Base-by-base conservation (phyloP, 2,113 vertebrate species). In the Leptosomus discolor region DNA sequence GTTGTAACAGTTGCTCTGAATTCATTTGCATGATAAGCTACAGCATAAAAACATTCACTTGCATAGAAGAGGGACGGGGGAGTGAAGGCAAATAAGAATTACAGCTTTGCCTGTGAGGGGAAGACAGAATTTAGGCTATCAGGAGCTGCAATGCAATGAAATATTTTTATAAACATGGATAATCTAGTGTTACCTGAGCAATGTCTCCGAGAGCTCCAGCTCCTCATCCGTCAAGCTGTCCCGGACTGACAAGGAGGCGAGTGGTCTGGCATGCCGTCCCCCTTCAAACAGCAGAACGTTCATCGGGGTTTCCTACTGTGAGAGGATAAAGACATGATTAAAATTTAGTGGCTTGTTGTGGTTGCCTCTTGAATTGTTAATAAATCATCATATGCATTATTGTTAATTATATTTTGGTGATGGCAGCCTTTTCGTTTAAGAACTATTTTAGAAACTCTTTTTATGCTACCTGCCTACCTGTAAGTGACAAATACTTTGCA, bases 1-100 rank as follows among this genome's bases (percentile, higher is more conserved):
- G 94, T 95, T 96, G 93, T 94, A 96, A 95, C 94, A 96, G 94
- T 97, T 95, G 93, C 92, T 96, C 90, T 94, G 93, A 96, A 97
- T 96, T 96, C 36, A 94, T 96, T 97, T 96, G 92, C 96, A 95
- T 94, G 93, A 93, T 90, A 88, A 97, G 50, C 85, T 46, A 46
- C 29, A 6, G 65, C 78, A 80, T 51, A 84, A 94, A 94, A 95
- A 84, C 87, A 87, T 91, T 95, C 73, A 51, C 43, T 89, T 39
- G 8, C 2, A 5, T 21, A 45, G 41, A 69, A 48, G 15, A 92
- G 54, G 45, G 65, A 90, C 0, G 21, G 73, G 86, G 77, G 78
- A 93, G 78, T 50, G 71, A 92, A 92, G 45, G 37, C 43, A 73
- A 90, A 15, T 39, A 85, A 74, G 58, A 92, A 88, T 77, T 85